Conservation (phyloP, 2,113 vertebrate genomes). For the Pachypanchax playfairii region DNA sequence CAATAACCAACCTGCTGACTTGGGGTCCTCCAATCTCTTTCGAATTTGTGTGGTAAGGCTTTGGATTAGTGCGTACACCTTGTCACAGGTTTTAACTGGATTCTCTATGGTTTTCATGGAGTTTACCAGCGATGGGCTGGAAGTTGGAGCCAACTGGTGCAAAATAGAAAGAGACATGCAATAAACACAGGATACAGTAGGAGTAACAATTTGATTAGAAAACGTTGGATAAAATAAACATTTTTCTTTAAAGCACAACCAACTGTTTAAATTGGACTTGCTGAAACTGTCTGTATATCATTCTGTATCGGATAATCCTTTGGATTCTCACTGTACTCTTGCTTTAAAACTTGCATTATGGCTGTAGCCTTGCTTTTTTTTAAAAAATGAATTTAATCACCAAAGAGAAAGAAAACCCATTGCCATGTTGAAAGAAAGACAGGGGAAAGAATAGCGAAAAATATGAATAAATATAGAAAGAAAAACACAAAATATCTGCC, state of each 20-base stretch:
- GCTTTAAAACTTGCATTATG: no score
- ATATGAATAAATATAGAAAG: no score
- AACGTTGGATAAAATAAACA: constrained; percentile 4
- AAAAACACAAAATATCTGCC: no score
- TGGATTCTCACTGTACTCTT: no score
- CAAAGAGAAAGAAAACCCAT: no score
- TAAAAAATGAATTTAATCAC: no score
- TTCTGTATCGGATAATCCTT: no score
- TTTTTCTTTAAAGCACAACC: constrained; percentile 5
- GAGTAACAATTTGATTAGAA: constrained; percentile 1
- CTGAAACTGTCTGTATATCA: no score
- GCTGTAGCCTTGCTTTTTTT: no score
- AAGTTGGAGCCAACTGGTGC: constrained; percentile 89
- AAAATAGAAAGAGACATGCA: no score
- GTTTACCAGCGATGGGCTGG: constrained; percentile 88
- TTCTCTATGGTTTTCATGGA: constrained; percentile 92
- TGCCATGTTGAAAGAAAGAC: no score
- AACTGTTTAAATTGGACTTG: constrained; percentile 15
- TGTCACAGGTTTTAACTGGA: constrained; percentile 91
- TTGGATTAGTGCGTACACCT: constrained; percentile 91
- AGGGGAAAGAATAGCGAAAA: no score
- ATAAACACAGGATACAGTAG: constrained; percentile 2
- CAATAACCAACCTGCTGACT: constrained; percentile 84
- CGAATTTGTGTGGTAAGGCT: constrained; percentile 91
- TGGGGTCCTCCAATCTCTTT: constrained; percentile 91